A percentile compares a stretch with the other conserved stretches of the same genome.
Conservation (phyloP, 2,113 vertebrate species). For the Grus americana region DNA sequence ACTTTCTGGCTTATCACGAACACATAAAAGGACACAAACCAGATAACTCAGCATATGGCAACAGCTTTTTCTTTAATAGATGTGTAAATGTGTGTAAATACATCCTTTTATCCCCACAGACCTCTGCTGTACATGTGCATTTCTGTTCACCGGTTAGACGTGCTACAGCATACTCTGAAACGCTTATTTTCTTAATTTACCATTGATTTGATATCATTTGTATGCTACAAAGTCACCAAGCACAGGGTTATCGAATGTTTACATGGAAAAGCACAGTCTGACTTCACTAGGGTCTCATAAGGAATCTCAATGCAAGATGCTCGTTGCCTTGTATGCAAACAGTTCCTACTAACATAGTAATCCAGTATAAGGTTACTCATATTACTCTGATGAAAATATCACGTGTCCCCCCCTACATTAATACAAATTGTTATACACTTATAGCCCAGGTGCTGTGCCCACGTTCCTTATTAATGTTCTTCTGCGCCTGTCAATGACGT, state of each 20-base stretch:
- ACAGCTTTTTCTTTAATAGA: background rate
- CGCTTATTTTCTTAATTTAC: background rate
- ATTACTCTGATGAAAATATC: background rate
- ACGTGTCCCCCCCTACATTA: background rate
- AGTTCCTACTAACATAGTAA: background rate
- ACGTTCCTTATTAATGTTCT: background rate
- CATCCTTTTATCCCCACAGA: background rate
- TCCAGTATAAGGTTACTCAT: background rate
- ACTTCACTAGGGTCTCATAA: background rate
- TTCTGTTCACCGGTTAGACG: background rate
- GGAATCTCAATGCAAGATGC: background rate
- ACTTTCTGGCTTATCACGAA: background rate
- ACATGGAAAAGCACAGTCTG: background rate
- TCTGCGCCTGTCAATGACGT: rapidly evolving
- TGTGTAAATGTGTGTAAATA: background rate
- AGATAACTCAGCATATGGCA: background rate
- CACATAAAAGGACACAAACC: background rate
- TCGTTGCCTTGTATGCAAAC: background rate
- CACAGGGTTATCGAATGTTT: background rate
- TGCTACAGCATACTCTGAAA: background rate
- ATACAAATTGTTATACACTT: background rate
- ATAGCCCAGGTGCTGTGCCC: background rate
- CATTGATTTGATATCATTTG: background rate
- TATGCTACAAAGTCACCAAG: background rate
- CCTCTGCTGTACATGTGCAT: background rate